These are phyloP conservation scores for Sphyrna mokarran DNA, from an alignment of 2,113 vertebrate genomes.

Conservation along the genomic window DNA sequence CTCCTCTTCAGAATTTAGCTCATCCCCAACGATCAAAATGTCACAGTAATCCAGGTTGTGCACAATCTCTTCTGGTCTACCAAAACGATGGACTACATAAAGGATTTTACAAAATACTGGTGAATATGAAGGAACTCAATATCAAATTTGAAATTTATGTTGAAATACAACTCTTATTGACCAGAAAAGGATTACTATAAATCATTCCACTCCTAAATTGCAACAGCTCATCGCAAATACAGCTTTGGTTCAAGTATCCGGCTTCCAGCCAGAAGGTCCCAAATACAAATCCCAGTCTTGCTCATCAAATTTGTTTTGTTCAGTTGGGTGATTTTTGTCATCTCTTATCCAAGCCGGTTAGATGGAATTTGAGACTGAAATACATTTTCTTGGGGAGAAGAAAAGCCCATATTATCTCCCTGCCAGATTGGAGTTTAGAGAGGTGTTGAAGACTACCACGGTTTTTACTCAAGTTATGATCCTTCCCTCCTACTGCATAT, in stretches of 20 bases:
- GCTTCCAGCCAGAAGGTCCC: background rate
- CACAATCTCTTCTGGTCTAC: slow-evolving; percentile 75
- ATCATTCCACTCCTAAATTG: background rate
- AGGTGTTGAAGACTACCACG: background rate
- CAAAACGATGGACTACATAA: slow-evolving; percentile 57
- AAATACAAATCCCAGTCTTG: background rate
- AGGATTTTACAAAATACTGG: background rate
- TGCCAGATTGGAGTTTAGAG: background rate
- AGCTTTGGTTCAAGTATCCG: background rate
- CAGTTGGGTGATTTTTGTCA: background rate
- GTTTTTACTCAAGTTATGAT: background rate
- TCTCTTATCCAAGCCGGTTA: background rate
- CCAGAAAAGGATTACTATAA: background rate
- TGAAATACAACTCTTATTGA: background rate
- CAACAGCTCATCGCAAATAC: background rate
- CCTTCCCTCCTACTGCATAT: background rate
- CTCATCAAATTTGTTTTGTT: background rate
- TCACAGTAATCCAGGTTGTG: slow-evolving; percentile 96
- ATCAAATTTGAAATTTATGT: background rate
- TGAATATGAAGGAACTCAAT: background rate
- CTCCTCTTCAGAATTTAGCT: slow-evolving; percentile 72
- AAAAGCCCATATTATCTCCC: background rate
- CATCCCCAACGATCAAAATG: slow-evolving; percentile 77
- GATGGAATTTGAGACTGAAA: background rate
- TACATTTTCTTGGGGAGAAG: background rate